phyloP scores from a whole-genome alignment of 1,140 invertebrate species.

The Lepidotrigona ventralis region DNA sequence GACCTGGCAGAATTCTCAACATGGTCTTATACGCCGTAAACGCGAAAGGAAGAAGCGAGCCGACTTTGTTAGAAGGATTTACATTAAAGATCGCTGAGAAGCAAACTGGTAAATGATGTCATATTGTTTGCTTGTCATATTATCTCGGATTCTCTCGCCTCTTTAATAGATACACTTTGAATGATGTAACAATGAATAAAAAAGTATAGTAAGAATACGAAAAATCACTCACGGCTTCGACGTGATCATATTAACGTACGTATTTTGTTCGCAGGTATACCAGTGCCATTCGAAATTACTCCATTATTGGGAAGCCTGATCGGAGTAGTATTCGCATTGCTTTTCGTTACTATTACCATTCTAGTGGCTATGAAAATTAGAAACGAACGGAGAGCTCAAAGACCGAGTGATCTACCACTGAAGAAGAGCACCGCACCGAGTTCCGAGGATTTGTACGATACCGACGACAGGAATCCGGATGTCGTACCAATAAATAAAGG shows the following conservation, averaged over 20 bases:
- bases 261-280: constrained; percentile 81
- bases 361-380: constrained; percentile 86
- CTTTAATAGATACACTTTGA: neutral
- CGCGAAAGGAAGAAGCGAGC: constrained; percentile 91
- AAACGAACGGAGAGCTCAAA: constrained; percentile 80
- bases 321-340: constrained; percentile 85
- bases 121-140: constrained; percentile 1
- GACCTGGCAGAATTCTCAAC: constrained; percentile 85
- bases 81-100: constrained; percentile 90
- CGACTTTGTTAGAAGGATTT: constrained; percentile 89
- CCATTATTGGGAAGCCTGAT: constrained; percentile 88
- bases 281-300: constrained; percentile 85
- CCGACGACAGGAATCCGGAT: constrained; percentile 91
- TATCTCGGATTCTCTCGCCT: neutral
- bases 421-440: constrained; percentile 86
- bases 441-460: constrained; percentile 85
- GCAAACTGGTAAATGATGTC: constrained; percentile 85
- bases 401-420: constrained; percentile 83
- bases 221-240: neutral
- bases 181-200: too few relatives aligned
- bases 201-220: too few relatives aligned
- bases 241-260: constrained; percentile 58
- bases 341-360: constrained; percentile 86
- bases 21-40: constrained; percentile 90
- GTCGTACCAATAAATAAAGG: constrained; percentile 93